Evolutionary conservation across 2,797 vertebrate species (phyloP).

Genomic region (Orestias chungarensis): DNA sequence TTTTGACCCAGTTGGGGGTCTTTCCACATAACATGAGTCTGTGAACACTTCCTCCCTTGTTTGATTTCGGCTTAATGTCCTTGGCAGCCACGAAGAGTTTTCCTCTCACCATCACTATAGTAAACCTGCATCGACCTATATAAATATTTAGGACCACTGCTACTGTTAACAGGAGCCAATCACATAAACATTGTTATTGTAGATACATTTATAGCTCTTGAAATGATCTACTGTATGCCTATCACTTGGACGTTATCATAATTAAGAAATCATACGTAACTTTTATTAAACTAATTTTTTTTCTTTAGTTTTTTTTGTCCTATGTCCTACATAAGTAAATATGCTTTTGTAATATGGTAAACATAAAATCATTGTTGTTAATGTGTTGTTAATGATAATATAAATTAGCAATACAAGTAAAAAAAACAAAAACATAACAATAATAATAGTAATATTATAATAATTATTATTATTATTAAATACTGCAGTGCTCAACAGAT

Average conservation of each 20-base stretch:
- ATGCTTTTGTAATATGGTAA: too few species aligned
- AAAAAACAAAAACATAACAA: too few species aligned
- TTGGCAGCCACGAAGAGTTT: slow-evolving; percentile 38
- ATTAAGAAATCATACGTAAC: neutral
- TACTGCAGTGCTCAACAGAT: neutral
- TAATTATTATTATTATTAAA: too few species aligned
- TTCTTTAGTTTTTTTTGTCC: too few species aligned
- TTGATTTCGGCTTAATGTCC: slow-evolving; percentile 34
- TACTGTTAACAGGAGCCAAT: neutral
- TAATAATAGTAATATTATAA: too few species aligned
- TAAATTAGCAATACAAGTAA: too few species aligned
- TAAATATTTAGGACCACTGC: neutral
- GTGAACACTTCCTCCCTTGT: slow-evolving; percentile 50
- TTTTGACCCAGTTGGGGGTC: slow-evolving; percentile 61
- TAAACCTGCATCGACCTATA: slow-evolving; percentile 20
- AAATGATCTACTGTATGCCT: neutral
- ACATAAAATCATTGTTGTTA: too few species aligned
- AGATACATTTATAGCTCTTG: neutral
- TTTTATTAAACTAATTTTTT: neutral
- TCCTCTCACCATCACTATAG: slow-evolving; percentile 26
- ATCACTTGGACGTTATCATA: neutral
- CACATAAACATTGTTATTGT: neutral
- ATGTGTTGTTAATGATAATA: too few species aligned
- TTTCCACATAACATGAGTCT: slow-evolving; percentile 38
- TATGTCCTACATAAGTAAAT: too few species aligned